Percentiles rank a stretch among this genome's conserved stretches.
These are phyloP conservation scores for Zoanthus sociatus DNA, from an alignment of 92 coral and sea anemone species.

Conservation along the genomic window DNA sequence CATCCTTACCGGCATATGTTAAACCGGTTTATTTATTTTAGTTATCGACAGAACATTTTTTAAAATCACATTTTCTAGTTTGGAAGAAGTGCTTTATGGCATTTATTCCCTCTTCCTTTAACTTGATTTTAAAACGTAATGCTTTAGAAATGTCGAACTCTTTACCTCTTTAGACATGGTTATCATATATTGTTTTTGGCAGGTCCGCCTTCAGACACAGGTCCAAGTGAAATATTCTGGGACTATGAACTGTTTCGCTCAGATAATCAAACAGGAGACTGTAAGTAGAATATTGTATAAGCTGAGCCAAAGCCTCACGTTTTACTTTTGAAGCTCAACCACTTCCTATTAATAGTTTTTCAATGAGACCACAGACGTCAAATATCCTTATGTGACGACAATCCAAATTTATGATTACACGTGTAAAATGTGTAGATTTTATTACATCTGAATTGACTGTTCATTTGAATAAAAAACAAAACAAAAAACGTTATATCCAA, in stretches of 20 bases:
- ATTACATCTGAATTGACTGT: no score
- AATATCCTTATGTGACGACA: neutral
- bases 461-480: no score
- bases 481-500: no score
- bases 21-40: neutral
- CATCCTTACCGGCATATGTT: neutral
- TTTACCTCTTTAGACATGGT: neutral
- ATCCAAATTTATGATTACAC: no score
- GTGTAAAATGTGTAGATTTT: no score
- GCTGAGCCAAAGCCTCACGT: neutral
- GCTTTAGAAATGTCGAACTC: neutral
- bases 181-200: neutral
- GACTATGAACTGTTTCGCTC: conserved; percentile 83
- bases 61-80: neutral
- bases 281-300: conserved; percentile 53
- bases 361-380: neutral
- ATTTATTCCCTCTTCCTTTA: neutral
- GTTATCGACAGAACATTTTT: neutral
- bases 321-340: neutral
- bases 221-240: conserved; percentile 79
- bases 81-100: neutral
- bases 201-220: conserved; percentile 97
- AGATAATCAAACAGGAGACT: conserved; percentile 84
- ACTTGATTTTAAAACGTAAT: neutral
- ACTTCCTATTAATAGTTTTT: neutral